phyloP scores from a whole-genome alignment of 2,113 vertebrate genomes.

The Semnopithecus entellus region DNA sequence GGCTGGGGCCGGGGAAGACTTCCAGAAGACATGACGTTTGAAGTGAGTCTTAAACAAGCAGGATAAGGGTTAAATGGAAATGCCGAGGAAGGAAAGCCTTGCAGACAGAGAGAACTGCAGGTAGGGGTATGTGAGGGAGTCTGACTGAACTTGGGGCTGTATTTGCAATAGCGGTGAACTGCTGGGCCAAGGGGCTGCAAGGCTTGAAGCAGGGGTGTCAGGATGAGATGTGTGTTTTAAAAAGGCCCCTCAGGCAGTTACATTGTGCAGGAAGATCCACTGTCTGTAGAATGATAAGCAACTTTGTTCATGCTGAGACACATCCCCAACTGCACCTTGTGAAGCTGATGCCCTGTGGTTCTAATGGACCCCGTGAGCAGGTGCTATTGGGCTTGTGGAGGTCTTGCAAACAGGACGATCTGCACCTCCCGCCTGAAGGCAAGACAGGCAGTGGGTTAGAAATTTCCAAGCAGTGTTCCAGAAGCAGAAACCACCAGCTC shows the following conservation, averaged over 20 bases:
- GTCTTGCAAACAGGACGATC: rapidly evolving
- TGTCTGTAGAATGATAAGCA: background rate
- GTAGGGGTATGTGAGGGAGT: rapidly evolving
- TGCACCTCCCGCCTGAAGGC: background rate
- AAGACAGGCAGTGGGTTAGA: too few relatives aligned
- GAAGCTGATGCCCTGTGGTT: background rate
- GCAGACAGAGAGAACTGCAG: background rate
- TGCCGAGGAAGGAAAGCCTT: rapidly evolving
- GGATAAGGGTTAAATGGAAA: background rate
- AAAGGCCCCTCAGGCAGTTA: background rate
- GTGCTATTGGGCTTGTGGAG: background rate
- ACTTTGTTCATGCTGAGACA: background rate
- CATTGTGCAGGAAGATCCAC: background rate
- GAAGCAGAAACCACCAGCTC: background rate
- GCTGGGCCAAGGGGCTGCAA: background rate
- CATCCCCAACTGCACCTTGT: rapidly evolving
- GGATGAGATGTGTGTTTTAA: too few relatives aligned
- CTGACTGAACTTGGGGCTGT: background rate
- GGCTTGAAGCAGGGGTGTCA: rapidly evolving
- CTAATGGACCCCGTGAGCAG: background rate
- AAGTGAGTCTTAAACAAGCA: background rate
- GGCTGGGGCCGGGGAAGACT: background rate
- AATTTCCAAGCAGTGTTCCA: background rate
- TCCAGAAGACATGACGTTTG: background rate
- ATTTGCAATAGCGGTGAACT: background rate